Base-by-base conservation (phyloP, 2,888 invertebrate species). In the Tenthredo distinguenda region DNA sequence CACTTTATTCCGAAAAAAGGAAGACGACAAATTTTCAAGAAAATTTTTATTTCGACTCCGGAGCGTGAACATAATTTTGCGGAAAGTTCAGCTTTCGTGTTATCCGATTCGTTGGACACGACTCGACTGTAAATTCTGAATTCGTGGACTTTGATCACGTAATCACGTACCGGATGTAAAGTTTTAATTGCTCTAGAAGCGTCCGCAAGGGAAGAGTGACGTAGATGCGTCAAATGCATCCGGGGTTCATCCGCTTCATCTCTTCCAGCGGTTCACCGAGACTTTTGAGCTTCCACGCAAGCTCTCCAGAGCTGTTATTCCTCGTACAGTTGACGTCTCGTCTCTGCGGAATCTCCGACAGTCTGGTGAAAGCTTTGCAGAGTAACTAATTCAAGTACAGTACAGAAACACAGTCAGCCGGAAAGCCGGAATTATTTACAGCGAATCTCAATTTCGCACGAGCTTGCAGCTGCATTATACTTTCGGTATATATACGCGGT, bases 141-240 rank as follows among this genome's bases (percentile, higher is more conserved):
- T 43, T 43, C 12, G 2, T 1, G 21, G 2, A n/a, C 74, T 43
- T 74, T 74, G 43, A 74, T 74, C 74, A 40, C 40, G 74, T 74
- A 74, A 74, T 74, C 74, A 43, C 21, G 43, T 74, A 43, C 40
- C 74, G 43, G 74, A 40, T 74, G 74, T 74, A 74, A 74, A 74
- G 43, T 74, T 74, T 74, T 74, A 74, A 74, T 74, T 74, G 74
- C 43, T 26, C 0, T 21, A 74, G 26, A 9, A 71, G 2, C 40
- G 43, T 74, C 74, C 40, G n/a, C 43, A 15, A 40, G 74, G 40
- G n/a, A 43, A 43, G 74, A 74, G 21, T 31, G 74, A 43, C 40
- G 74, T 26, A 21, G 15, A 62, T 10, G 21, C 74, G 43, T 74
- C 43, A 43, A 43, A 74, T 74, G 74, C 74, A 74, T n/a, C 26